phyloP scores from a whole-genome alignment of 2,888 invertebrate species.

The Tenthredo scrophulariae region DNA sequence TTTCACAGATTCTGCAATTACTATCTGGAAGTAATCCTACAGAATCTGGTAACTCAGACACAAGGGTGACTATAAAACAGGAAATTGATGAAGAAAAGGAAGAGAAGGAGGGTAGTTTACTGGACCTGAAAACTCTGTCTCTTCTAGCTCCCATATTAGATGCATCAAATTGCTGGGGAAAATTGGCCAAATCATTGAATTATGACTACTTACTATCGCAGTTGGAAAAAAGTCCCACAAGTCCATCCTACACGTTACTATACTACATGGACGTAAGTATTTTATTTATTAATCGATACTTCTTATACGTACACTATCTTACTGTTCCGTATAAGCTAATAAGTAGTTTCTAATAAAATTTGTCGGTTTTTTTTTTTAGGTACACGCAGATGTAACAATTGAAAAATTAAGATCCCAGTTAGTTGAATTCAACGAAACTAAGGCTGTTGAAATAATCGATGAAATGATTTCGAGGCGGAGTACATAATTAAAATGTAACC shows the following conservation, averaged over 20 bases:
- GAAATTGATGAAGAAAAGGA: constrained; percentile 67
- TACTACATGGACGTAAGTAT: constrained; percentile 79
- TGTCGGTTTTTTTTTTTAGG: constrained; percentile 59
- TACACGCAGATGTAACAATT: constrained; percentile 64
- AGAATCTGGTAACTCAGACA: constrained; percentile 58
- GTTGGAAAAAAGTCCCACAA: constrained; percentile 77
- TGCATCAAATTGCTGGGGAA: constrained; percentile 81
- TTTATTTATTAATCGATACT: background rate
- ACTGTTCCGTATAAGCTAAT: background rate
- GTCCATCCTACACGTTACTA: constrained; percentile 81
- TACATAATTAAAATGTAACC: background rate
- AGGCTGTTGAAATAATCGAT: constrained; percentile 74
- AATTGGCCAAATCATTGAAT: constrained; percentile 80
- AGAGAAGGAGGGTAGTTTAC: constrained; percentile 63
- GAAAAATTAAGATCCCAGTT: constrained; percentile 72
- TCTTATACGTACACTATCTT: background rate
- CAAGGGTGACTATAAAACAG: constrained; percentile 65
- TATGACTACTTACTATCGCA: constrained; percentile 79
- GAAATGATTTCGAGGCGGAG: constrained; percentile 67
- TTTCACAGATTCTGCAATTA: constrained; percentile 65
- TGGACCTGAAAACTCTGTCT: constrained; percentile 75
- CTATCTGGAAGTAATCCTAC: constrained; percentile 55
- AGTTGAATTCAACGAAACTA: constrained; percentile 73
- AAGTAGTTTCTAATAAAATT: background rate
- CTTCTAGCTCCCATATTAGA: constrained; percentile 81